Evolutionary conservation across 2,797 vertebrate genomes (phyloP).

Genomic region (Fringilla coelebs): DNA sequence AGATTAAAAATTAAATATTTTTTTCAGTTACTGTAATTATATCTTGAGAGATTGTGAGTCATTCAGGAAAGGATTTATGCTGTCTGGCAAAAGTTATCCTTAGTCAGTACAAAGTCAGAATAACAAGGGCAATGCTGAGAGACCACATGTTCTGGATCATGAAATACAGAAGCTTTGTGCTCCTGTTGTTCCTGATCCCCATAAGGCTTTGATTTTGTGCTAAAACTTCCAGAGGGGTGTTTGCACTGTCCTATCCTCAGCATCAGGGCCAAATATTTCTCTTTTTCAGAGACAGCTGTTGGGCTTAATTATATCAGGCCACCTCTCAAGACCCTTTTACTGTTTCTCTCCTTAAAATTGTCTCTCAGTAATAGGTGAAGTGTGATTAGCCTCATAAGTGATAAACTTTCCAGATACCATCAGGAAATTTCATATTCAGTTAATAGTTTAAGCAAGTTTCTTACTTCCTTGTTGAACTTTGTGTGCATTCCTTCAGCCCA

Average conservation of each 20-base stretch:
- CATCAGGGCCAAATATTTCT: not conserved
- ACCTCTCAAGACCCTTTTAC: not conserved
- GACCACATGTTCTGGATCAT: accelerated
- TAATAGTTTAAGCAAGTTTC: not conserved
- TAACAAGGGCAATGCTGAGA: not conserved
- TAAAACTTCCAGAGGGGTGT: not conserved
- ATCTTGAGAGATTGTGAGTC: not conserved
- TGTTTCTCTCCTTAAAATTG: not conserved
- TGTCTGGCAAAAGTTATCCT: not conserved
- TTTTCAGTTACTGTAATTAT: not conserved
- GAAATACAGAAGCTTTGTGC: not conserved
- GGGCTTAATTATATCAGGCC: not conserved
- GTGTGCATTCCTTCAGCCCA: not conserved
- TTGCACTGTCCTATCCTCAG: not conserved
- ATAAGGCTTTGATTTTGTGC: not conserved
- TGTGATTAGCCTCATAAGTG: not conserved
- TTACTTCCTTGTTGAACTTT: not conserved
- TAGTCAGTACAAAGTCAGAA: not conserved
- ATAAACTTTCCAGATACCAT: not conserved
- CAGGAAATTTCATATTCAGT: not conserved
- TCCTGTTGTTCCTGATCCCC: not conserved
- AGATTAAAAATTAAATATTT: not conserved
- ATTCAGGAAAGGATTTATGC: not conserved
- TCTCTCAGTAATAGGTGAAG: not conserved
- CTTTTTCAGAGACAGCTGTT: not conserved